Conservation (phyloP, 53 echinoderm and acorn worm species). For the Mesocentrotus franciscanus region DNA sequence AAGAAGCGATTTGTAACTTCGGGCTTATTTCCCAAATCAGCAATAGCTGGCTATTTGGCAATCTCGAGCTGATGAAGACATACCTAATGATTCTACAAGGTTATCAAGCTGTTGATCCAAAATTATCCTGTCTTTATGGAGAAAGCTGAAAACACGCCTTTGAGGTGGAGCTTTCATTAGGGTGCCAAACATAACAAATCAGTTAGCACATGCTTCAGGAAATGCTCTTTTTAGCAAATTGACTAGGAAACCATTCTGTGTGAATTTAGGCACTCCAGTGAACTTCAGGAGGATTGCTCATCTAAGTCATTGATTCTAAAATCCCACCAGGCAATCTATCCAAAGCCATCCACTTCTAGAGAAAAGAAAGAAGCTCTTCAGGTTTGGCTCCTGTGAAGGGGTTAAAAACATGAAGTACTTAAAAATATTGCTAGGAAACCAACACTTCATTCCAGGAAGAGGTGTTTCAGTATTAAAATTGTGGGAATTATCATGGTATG, state of each 20-base stretch:
- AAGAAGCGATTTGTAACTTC: no score
- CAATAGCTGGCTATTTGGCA: no score
- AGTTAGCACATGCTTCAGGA: background rate
- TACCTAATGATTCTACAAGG: background rate
- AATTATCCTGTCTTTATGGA: background rate
- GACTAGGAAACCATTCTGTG: slow-evolving; percentile 10
- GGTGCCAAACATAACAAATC: background rate
- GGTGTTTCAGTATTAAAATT: background rate
- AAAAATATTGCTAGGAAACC: background rate
- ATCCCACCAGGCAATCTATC: background rate
- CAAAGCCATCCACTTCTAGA: background rate
- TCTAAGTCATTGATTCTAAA: background rate
- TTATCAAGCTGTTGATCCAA: background rate
- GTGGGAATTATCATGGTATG: background rate
- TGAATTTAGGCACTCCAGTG: background rate
- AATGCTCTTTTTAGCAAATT: background rate
- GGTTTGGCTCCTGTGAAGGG: background rate
- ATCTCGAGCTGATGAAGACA: no score
- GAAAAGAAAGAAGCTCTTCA: background rate
- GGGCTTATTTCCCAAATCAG: no score
- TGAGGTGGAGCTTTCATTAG: background rate
- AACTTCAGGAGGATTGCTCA: background rate
- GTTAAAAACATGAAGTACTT: background rate
- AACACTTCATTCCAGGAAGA: background rate
- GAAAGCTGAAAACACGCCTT: background rate